Evolutionary conservation across 1,140 invertebrate species (phyloP), one percentile per base, ranked within the genome.

Genomic region (Pseudoatta argentina): DNA sequence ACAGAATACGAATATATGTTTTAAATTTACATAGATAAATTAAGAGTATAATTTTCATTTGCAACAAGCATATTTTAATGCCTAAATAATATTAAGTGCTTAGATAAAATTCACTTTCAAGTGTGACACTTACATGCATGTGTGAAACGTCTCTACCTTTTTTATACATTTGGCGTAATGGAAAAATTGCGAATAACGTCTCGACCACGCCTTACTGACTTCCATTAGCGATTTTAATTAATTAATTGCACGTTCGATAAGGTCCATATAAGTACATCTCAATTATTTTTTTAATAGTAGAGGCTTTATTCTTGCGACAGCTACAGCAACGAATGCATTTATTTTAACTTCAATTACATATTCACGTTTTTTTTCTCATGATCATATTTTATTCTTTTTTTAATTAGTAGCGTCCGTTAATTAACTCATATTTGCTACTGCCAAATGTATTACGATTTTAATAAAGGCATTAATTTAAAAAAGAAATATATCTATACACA

Each of bases 221-320:
- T 73, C 59, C 12, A 73, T 61, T 72, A 82, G 39, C 21, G 3
- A 30, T 73, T 73, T 79, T 79, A 79, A 67, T 79, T 79, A 79
- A 78, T 64, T 78, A 61, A 66, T 34, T 57, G 8, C 7, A 16
- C 24, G 27, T 18, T 21, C 16, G 18, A 72, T 57, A 59, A 48
- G 21, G 16, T 39, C 18, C 14, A 39, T 24, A 71, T 59, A 24
- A 1, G 34, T 48, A 48, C 48, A 14, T 16, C 1, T 16, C 12
- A 48, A 61, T 82, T 61, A 59, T 39, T 30, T 34, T 75, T 71
- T 59, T 61, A 30, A 24, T 0, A n/a, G 14, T 64, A 57, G 57
- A 48, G 24, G 3, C 24, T 61, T 79, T 48, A 30, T 24, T 34
- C 12, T 16, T 57, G 18, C 12, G 61, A 18, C 10, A 12, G 18